phyloP scores from a whole-genome alignment of 2,888 invertebrate genomes.

The Drosophila birchii region DNA sequence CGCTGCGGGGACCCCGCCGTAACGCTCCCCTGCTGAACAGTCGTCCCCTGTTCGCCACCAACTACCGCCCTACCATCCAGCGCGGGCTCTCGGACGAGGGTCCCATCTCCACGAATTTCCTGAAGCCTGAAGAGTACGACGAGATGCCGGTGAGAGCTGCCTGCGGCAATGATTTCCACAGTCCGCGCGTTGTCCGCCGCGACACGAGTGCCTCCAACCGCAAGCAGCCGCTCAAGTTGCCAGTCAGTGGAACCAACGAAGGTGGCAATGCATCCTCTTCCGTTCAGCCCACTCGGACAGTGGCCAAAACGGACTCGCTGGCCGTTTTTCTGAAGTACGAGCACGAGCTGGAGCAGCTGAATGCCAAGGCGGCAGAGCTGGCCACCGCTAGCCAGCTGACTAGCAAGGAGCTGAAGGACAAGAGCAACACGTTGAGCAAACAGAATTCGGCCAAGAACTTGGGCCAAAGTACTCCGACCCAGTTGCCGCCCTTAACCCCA shows the following conservation, averaged over 20 bases:
- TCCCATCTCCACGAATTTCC: conserved; percentile 84
- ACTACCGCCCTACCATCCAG: conserved; percentile 84
- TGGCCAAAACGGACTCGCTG: conserved; percentile 84
- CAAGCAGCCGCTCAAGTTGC: conserved; percentile 76
- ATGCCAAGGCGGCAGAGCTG: conserved; percentile 56
- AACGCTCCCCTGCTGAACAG: conserved; percentile 75
- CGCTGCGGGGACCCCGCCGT: conserved; percentile 83
- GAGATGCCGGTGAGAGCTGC: conserved; percentile 85
- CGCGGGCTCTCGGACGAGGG: conserved; percentile 85
- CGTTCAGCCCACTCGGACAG: conserved; percentile 45
- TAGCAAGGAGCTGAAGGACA: conserved; percentile 83
- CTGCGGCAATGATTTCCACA: conserved; percentile 84
- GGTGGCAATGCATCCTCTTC: neutral
- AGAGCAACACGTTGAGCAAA: conserved; percentile 84
- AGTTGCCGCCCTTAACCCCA: conserved; percentile 60
- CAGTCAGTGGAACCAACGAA: conserved; percentile 38
- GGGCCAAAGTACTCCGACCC: conserved; percentile 47
- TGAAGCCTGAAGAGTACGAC: conserved; percentile 84
- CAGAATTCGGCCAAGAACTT: conserved; percentile 83
- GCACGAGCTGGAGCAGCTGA: conserved; percentile 82
- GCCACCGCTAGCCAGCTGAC: conserved; percentile 47
- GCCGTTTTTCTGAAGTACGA: conserved; percentile 84
- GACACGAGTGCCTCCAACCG: conserved; percentile 82
- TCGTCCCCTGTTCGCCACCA: conserved; percentile 82
- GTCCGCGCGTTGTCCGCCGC: conserved; percentile 82